Percentiles rank a stretch among this genome's conserved stretches.
These are phyloP conservation scores for Sarotherodon lohbergeri DNA, from an alignment of 2,113 vertebrate genomes.

Conservation along the genomic window DNA sequence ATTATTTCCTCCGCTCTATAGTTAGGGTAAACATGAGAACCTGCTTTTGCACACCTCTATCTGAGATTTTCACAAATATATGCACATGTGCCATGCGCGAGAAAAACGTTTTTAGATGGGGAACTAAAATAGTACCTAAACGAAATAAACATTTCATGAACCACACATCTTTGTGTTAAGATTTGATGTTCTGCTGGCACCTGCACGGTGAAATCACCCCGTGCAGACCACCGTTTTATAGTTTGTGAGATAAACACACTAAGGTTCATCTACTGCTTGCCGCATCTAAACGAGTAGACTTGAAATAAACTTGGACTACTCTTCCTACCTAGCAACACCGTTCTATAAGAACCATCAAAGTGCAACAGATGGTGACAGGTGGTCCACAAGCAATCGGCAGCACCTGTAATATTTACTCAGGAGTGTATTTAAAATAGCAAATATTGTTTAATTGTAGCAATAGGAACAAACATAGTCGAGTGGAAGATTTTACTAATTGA, in stretches of 20 bases:
- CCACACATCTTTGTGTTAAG: background rate
- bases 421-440: background rate
- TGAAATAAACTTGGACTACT: background rate
- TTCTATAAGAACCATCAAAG: background rate
- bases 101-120: background rate
- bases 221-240: background rate
- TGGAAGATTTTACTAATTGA: background rate
- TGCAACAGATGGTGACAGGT: constrained; percentile 27
- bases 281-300: constrained; percentile 30
- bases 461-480: background rate
- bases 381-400: background rate
- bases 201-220: background rate
- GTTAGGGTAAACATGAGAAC: background rate
- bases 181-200: background rate
- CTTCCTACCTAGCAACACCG: background rate
- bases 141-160: background rate
- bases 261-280: background rate
- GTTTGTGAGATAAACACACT: background rate
- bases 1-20: background rate
- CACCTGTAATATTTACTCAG: background rate
- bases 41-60: background rate
- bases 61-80: background rate
- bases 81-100: background rate
- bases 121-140: background rate
- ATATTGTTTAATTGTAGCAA: background rate